Evolutionary conservation across 2,888 invertebrate species (phyloP), one percentile per base, ranked within the genome.

Genomic region (Synanthedon andrenaeformis): DNA sequence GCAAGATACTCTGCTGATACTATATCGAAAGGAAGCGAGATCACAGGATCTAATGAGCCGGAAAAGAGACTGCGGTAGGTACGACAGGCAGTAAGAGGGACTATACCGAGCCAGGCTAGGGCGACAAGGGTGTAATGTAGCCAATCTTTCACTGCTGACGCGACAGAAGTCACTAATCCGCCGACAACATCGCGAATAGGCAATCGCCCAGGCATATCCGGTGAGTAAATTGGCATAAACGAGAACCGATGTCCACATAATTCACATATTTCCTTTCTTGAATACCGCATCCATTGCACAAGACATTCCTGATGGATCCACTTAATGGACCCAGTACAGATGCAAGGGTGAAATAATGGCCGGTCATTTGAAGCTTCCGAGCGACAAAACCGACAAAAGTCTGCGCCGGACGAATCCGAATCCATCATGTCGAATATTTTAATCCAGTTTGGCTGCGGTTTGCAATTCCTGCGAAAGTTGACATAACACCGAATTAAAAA

Each of bases 271-370:
- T 99, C 99, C 86, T 99, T 99, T 64, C 97, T 92, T 58, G 98
- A 98, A 80, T 99, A 99, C 61, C 98, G 93, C 92, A 99, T 95
- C 99, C 99, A 99, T 87, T 99, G 98, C 68, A 98, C 94, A 59
- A 99, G 89, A 82, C 99, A 98, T 75, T 99, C 98, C 82, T 99
- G 98, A 83, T 99, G 99, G 57, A 99, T 98, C 91, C 96, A 99
- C 87, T 99, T 99, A 66, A 99, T 99, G 66, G 97, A 98, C 53
- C 99, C 99, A 28, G 98, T 98, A 77, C 99, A 99, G 54, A 99
- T 97, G 81, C 99, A 99, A 0, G 99, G 99, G 84, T 99, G 97
- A 79, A 96, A 99, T 10, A 99, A 89, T 1, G 97, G 98, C 62
- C 97, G 92, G 70, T 99, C 99, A 12, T 93, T 89, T 50, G 94